These are phyloP conservation scores for Phocoena sinus DNA, from an alignment of 2,113 vertebrate genomes.

Conservation along the genomic window DNA sequence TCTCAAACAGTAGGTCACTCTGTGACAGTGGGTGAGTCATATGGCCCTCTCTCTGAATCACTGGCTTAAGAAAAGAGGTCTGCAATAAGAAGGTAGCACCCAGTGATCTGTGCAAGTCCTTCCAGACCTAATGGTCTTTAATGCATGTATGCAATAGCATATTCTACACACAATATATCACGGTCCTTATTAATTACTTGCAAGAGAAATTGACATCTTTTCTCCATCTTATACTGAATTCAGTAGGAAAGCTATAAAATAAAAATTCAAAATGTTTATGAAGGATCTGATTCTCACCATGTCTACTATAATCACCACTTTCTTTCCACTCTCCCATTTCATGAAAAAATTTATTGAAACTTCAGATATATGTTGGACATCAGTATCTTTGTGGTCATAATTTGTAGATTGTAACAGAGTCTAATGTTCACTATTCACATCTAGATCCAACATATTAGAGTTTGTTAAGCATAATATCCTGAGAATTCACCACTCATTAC, in stretches of 20 bases:
- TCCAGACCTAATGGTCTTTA: not conserved
- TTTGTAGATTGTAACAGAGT: not conserved
- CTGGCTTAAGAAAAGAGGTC: not conserved
- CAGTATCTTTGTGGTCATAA: not conserved
- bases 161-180: not conserved
- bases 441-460: not conserved
- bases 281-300: not conserved
- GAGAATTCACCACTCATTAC: not conserved
- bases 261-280: constrained; percentile 1
- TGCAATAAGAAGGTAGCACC: not conserved
- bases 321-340: not conserved
- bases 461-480: not conserved
- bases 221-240: not conserved
- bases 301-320: not conserved
- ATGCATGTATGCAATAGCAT: not conserved
- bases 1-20: not conserved
- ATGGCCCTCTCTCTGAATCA: not conserved
- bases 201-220: not conserved
- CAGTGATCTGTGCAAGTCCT: not conserved
- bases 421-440: not conserved
- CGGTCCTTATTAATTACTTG: not conserved
- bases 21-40: not conserved
- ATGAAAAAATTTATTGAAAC: not conserved
- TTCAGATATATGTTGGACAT: not conserved
- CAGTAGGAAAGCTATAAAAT: not conserved